Percentiles rank a stretch among this genome's conserved stretches.
Conservation (phyloP, 2,888 invertebrate species). For the Tuta absoluta region DNA sequence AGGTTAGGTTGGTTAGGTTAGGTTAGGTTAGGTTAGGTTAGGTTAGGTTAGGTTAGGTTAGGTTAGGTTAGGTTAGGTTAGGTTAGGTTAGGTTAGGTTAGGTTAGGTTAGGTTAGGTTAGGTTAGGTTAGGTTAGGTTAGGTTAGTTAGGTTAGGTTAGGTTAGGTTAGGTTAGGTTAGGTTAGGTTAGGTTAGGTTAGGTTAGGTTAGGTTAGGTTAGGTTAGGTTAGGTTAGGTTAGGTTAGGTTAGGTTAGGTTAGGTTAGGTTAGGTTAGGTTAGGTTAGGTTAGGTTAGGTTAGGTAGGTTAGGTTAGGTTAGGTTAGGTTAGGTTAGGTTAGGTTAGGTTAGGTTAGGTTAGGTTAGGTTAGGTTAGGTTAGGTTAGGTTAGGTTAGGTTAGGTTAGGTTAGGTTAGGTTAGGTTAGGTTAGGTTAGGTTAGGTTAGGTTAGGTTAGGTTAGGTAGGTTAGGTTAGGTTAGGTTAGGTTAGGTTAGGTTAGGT, state of each 20-base stretch:
- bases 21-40: conserved; percentile 30
- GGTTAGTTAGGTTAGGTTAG: conserved; percentile 31
- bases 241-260: conserved; percentile 31
- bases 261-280: conserved; percentile 31
- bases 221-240: conserved; percentile 31
- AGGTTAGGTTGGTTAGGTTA: too few relatives aligned
- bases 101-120: conserved; percentile 24
- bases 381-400: conserved; percentile 30
- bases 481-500: too few relatives aligned
- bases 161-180: conserved; percentile 31
- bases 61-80: conserved; percentile 24
- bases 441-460: too few relatives aligned
- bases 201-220: conserved; percentile 31
- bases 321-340: conserved; percentile 24
- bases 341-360: conserved; percentile 22
- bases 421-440: conserved; percentile 27
- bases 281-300: conserved; percentile 30
- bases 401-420: conserved; percentile 27
- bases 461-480: too few relatives aligned
- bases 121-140: conserved; percentile 31
- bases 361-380: conserved; percentile 28
- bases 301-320: too few relatives aligned
- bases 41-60: conserved; percentile 29
- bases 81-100: conserved; percentile 7
- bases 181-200: conserved; percentile 30